Evolutionary conservation across 2,888 invertebrate genomes (phyloP).

Genomic region (Protodeltote pygarga): DNA sequence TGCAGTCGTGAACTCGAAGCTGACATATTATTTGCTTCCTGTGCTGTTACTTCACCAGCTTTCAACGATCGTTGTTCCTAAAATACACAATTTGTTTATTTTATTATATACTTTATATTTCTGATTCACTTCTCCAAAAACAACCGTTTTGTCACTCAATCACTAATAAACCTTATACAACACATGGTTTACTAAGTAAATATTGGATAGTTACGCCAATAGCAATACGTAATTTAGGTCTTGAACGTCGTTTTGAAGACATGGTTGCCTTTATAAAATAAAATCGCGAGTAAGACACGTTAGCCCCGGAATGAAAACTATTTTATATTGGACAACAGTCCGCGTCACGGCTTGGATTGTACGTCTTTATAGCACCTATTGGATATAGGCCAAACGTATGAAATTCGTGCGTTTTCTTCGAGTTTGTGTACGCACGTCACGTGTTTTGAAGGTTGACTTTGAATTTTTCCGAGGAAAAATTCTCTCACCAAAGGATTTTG

Average conservation of each 20-base stretch:
- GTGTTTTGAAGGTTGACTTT: constrained; percentile 62
- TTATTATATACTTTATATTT: neutral
- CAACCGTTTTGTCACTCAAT: constrained; percentile 67
- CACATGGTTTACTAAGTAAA: constrained; percentile 73
- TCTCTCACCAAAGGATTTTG: constrained; percentile 82
- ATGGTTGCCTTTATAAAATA: constrained; percentile 65
- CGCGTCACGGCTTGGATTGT: constrained; percentile 76
- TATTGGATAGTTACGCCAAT: constrained; percentile 81
- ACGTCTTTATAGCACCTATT: constrained; percentile 75
- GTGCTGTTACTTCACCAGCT: constrained; percentile 94
- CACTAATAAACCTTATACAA: constrained; percentile 63
- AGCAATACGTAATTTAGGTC: constrained; percentile 80
- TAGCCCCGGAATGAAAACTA: constrained; percentile 71
- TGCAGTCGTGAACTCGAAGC: constrained; percentile 94
- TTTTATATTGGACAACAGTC: constrained; percentile 77
- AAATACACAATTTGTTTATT: constrained; percentile 51
- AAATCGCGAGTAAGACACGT: constrained; percentile 65
- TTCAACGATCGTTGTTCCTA: constrained; percentile 95
- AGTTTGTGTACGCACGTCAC: constrained; percentile 78
- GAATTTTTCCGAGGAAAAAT: constrained; percentile 64
- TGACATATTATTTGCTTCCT: constrained; percentile 94
- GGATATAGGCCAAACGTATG: constrained; percentile 84
- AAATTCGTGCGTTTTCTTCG: constrained; percentile 73
- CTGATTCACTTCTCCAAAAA: constrained; percentile 39
- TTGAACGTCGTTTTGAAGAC: constrained; percentile 78